Evolutionary conservation across 1,140 invertebrate genomes (phyloP).

Genomic region (Panonychus citri): DNA sequence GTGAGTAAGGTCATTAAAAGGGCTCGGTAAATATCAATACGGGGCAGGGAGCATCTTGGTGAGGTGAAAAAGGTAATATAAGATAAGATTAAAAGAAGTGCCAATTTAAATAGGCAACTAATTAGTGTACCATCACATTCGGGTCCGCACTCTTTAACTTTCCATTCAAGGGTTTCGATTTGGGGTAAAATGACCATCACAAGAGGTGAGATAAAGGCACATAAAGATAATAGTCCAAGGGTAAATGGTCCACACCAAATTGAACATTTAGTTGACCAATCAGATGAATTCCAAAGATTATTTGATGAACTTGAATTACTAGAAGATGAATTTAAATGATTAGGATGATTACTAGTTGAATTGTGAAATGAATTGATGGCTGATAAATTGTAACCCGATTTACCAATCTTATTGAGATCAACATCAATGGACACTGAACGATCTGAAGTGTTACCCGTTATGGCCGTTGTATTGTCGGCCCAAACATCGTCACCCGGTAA

Average conservation of each 20-base stretch:
- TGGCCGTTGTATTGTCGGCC: slow-evolving; percentile 89
- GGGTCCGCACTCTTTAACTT: slow-evolving; percentile 37
- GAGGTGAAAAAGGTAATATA: slow-evolving; percentile 51
- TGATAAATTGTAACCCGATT: slow-evolving; percentile 11
- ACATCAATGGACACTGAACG: slow-evolving; percentile 79
- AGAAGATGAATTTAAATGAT: too few relatives aligned
- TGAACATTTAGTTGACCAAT: slow-evolving; percentile 39
- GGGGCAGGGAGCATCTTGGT: slow-evolving; percentile 60
- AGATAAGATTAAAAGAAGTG: slow-evolving; percentile 68
- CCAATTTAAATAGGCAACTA: slow-evolving; percentile 68
- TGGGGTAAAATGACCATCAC: slow-evolving; percentile 82
- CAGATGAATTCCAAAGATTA: slow-evolving; percentile 18
- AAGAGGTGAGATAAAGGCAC: slow-evolving; percentile 70
- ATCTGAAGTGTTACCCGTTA: slow-evolving; percentile 88
- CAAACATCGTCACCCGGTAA: slow-evolving; percentile 47
- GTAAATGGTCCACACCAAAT: slow-evolving; percentile 52
- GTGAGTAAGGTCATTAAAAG: slow-evolving; percentile 67
- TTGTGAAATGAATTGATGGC: too few relatives aligned
- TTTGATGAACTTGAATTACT: too few relatives aligned
- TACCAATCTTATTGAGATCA: slow-evolving; percentile 24
- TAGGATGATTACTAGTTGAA: too few relatives aligned
- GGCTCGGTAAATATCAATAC: slow-evolving; percentile 72
- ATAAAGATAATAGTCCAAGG: slow-evolving; percentile 44
- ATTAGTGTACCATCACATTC: slow-evolving; percentile 74
- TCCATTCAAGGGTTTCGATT: slow-evolving; percentile 31